Percentiles rank a stretch among this genome's conserved stretches.
Evolutionary conservation across 2,113 vertebrate genomes (phyloP).

Genomic region (Tiliqua scincoides): DNA sequence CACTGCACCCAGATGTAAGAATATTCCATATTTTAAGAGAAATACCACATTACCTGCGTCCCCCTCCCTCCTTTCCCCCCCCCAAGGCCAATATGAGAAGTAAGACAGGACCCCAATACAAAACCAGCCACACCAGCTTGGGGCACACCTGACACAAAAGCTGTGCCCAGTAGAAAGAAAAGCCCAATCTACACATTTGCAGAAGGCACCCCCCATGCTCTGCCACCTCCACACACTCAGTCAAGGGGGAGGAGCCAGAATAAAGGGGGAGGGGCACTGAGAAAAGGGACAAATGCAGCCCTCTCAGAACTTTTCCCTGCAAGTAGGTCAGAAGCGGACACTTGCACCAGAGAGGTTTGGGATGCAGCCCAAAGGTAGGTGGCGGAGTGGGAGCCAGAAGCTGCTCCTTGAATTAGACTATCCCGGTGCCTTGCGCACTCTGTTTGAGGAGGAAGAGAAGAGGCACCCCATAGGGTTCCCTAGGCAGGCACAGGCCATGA

Average conservation of each 20-base stretch:
- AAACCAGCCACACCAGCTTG: not conserved
- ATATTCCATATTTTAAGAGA: not conserved
- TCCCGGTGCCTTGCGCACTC: not conserved
- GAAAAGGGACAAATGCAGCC: not conserved
- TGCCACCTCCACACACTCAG: not conserved
- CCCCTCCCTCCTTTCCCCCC: too few relatives aligned
- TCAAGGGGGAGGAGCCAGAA: not conserved
- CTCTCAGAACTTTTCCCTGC: too few relatives aligned
- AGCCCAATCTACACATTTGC: not conserved
- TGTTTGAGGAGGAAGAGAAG: too few relatives aligned
- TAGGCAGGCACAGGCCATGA: not conserved
- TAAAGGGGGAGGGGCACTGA: too few relatives aligned
- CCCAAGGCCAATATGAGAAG: not conserved
- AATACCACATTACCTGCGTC: not conserved
- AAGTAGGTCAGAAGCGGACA: not conserved
- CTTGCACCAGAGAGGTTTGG: too few relatives aligned
- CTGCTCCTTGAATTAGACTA: not conserved
- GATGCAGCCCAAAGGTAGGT: not conserved
- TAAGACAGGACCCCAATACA: not conserved
- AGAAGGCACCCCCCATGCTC: not conserved
- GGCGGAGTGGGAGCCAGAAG: not conserved
- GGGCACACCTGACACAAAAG: not conserved
- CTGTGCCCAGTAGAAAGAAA: not conserved
- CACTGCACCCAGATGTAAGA: not conserved
- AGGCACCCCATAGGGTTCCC: not conserved